Evolutionary conservation across 2,797 vertebrate species (phyloP), one percentile per base, ranked within the genome.

Genomic region (Cossypha caffra): DNA sequence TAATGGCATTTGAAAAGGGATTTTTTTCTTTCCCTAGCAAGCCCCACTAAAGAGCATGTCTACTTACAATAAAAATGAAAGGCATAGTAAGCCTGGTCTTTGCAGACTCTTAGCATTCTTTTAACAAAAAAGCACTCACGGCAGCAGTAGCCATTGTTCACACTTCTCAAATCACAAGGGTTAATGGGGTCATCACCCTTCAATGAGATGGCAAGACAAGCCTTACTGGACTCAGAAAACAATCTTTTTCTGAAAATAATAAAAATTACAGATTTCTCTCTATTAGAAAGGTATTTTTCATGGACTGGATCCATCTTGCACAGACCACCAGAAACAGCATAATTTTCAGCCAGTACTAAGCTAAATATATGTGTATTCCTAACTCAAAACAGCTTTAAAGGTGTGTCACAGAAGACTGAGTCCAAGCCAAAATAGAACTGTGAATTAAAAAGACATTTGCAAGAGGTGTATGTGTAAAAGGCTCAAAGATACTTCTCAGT

Each of bases 321-420:
- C 4, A 84, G 54, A 81, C 40, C 33, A 80, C 33, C 11, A 68
- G 37, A 54, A 91, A 18, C 31, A 75, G 43, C 24, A 88, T 28
- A 69, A 75, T 88, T 69, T 78, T 59, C 58, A 67, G 67, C 10
- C 40, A 84, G 51, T 76, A 78, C 31, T 50, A 61, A 94, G 72
- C 42, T 83, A 83, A 51, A 76, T 38, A 77, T 51, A 62, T 21
- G 45, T 20, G 14, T 26, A 40, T 64, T 33, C 57, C 35, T 72
- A 90, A 50, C 33, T 77, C 68, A 88, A 90, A 96, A 74, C 72
- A 87, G 35, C 62, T 94, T 87, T 33, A 91, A 71, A 76, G 28
- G 78, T 86, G 72, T 14, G 2, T 90, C 82, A 84, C 47, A 75
- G 33, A 93, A 84, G 61, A 73, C 40, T 29, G 57, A 92, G 24